Evolutionary conservation across 2,888 invertebrate genomes (phyloP).

Genomic region (Acronicta leporina): DNA sequence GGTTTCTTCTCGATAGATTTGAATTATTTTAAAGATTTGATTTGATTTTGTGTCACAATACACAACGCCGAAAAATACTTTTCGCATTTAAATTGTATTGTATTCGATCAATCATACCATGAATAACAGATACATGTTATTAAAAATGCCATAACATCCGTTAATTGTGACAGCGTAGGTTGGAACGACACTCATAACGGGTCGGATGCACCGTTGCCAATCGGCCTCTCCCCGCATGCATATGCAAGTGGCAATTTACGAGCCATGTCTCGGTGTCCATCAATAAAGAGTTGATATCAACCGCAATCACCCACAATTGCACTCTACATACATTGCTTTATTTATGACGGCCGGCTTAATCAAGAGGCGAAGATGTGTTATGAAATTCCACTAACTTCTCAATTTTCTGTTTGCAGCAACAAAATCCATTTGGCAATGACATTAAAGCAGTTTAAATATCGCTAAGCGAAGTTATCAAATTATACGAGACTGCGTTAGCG

Average conservation of each 20-base stretch:
- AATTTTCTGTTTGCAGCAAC: background rate
- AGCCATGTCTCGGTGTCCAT: constrained; percentile 53
- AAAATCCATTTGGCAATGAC: constrained; percentile 2
- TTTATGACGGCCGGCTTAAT: constrained; percentile 46
- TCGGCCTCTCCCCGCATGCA: constrained; percentile 48
- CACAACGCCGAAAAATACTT: constrained; percentile 28
- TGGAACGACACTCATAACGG: constrained; percentile 48
- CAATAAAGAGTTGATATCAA: constrained; percentile 55
- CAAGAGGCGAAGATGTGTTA: constrained; percentile 22
- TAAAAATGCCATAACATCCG: constrained; percentile 36
- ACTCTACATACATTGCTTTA: constrained; percentile 51
- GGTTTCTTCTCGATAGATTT: background rate
- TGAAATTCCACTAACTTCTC: constrained; percentile 3
- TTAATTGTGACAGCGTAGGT: constrained; percentile 43
- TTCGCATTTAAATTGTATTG: constrained; percentile 7
- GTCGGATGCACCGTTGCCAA: constrained; percentile 48
- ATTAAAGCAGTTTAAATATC: constrained; percentile 21
- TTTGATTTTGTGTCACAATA: no score
- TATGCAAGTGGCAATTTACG: constrained; percentile 59
- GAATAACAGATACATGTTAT: constrained; percentile 21
- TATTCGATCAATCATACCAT: constrained; percentile 34
- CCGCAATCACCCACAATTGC: constrained; percentile 55
- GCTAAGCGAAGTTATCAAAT: constrained; percentile 26
- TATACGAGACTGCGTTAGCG: constrained; percentile 17
- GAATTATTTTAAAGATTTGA: background rate